Conservation (phyloP, 2,113 vertebrate genomes). For the Oenanthe oenanthe region DNA sequence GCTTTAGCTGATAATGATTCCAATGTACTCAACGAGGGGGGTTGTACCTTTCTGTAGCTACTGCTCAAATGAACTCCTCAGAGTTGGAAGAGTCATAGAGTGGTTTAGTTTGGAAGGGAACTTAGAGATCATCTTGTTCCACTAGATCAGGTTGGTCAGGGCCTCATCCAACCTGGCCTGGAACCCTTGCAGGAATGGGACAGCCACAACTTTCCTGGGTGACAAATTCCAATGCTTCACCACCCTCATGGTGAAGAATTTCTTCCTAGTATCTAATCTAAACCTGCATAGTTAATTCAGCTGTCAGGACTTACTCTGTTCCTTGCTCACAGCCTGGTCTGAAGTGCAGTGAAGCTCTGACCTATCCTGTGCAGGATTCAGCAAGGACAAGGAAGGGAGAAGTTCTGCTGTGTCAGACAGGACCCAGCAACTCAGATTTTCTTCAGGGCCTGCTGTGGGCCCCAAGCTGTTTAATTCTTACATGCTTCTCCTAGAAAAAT, state of each 20-base stretch:
- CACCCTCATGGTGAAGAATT: neutral
- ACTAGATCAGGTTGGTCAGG: neutral
- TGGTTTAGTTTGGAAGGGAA: neutral
- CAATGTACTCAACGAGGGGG: neutral
- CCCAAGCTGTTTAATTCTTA: neutral
- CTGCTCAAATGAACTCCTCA: neutral
- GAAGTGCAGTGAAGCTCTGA: neutral
- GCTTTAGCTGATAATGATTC: neutral
- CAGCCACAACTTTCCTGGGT: neutral
- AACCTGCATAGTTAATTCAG: neutral
- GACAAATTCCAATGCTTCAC: neutral
- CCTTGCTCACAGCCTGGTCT: neutral
- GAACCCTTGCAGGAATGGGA: neutral
- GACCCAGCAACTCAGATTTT: neutral
- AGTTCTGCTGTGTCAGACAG: neutral
- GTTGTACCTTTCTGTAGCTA: neutral
- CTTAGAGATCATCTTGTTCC: neutral
- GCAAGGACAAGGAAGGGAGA: fast-evolving
- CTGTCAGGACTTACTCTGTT: fast-evolving
- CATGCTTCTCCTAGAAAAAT: neutral
- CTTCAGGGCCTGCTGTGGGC: neutral
- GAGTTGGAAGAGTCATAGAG: neutral
- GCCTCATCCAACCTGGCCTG: neutral
- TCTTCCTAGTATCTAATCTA: neutral
- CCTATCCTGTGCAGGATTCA: neutral